phyloP scores from a whole-genome alignment of 2,113 vertebrate species.

The Prionailurus viverrinus region DNA sequence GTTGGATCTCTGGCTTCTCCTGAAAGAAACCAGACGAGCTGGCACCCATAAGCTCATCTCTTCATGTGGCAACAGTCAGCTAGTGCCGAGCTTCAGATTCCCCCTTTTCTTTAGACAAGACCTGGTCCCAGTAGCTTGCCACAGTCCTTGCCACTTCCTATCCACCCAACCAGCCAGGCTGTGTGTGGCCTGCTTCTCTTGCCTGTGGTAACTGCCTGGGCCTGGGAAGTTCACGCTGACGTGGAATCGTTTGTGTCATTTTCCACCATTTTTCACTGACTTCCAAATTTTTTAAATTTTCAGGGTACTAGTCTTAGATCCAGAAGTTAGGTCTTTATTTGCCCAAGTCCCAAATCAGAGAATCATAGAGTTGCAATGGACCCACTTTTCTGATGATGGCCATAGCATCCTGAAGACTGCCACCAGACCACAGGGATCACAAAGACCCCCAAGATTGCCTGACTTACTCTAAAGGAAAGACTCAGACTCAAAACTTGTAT shows the following conservation, averaged over 20 bases:
- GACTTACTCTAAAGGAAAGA: neutral
- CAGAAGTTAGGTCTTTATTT: neutral
- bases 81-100: neutral
- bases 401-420: neutral
- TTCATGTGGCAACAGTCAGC: neutral
- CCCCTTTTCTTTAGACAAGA: neutral
- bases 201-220: neutral
- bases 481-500: neutral
- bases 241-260: neutral
- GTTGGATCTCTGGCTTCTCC: neutral
- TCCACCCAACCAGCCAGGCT: neutral
- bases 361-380: neutral
- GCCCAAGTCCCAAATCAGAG: neutral
- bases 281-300: neutral
- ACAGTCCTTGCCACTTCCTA: neutral
- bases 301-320: neutral
- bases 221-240: neutral
- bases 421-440: neutral
- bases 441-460: neutral
- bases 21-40: neutral
- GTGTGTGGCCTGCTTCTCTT: neutral
- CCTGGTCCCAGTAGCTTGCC: rapidly evolving
- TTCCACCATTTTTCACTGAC: neutral
- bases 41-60: neutral
- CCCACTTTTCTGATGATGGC: neutral